These are phyloP conservation scores for Athalia cordata DNA, from an alignment of 2,888 invertebrate species.

Conservation along the genomic window DNA sequence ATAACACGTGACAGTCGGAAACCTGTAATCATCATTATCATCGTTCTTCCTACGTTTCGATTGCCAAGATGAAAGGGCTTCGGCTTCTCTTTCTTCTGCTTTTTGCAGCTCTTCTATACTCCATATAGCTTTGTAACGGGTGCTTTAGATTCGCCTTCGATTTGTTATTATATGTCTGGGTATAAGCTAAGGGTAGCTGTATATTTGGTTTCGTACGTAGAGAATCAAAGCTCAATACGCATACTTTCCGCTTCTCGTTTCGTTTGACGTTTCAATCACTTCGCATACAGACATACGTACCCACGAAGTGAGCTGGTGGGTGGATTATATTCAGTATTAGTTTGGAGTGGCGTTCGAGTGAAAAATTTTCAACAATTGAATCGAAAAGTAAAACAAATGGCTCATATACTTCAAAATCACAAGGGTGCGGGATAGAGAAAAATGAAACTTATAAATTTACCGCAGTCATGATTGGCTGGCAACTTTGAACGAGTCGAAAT, in stretches of 20 bases:
- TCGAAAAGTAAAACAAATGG: constrained; percentile 29
- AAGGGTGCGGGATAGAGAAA: constrained; percentile 8
- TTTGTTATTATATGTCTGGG: constrained; percentile 23
- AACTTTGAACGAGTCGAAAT: neutral
- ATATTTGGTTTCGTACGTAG: constrained; percentile 1
- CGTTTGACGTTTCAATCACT: constrained; percentile 42
- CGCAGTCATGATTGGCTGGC: constrained; percentile 22
- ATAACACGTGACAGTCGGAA: constrained; percentile 10
- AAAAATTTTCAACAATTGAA: constrained; percentile 24
- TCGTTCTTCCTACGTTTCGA: constrained; percentile 12
- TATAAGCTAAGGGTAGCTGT: neutral
- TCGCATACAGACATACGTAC: neutral
- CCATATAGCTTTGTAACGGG: no score
- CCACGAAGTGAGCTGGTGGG: neutral
- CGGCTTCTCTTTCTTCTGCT: constrained; percentile 1
- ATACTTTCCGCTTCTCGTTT: constrained; percentile 10
- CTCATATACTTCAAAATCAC: neutral
- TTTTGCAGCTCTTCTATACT: neutral
- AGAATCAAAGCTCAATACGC: constrained; percentile 21
- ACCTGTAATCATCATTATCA: constrained; percentile 32
- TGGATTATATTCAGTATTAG: neutral
- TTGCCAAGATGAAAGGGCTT: constrained; percentile 23
- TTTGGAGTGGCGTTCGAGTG: neutral
- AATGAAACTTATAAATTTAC: constrained; percentile 15
- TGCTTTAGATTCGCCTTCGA: constrained; percentile 19